A percentile compares a stretch with the other conserved stretches of the same genome.
These are phyloP conservation scores for Arctocebus calabarensis DNA, from an alignment of 2,797 vertebrate genomes.

Conservation along the genomic window DNA sequence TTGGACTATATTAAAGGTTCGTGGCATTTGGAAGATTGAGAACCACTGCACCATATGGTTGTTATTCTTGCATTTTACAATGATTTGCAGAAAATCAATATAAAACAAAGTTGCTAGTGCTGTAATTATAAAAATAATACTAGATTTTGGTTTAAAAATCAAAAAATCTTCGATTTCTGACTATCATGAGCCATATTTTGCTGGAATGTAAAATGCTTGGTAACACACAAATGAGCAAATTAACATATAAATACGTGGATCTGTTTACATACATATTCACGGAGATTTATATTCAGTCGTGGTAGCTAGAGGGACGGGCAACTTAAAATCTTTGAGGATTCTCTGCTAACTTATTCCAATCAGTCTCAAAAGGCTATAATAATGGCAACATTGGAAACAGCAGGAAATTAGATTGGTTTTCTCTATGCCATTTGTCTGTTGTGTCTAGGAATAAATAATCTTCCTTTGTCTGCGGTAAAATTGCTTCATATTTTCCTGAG, in stretches of 20 bases:
- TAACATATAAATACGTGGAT: not conserved
- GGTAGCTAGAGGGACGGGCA: not conserved
- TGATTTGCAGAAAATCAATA: constrained; percentile 35
- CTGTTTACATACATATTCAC: not conserved
- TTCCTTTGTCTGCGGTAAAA: constrained; percentile 55
- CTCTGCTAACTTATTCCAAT: constrained; percentile 21
- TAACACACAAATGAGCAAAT: not conserved
- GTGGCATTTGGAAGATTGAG: too few relatives aligned
- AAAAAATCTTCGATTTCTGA: constrained; percentile 7
- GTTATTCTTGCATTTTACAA: constrained; percentile 32
- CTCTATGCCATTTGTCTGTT: constrained; percentile 63
- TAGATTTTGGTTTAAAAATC: constrained; percentile 36
- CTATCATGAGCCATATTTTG: constrained; percentile 19
- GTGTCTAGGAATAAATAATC: constrained; percentile 59
- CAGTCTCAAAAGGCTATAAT: not conserved
- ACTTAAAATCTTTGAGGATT: constrained; percentile 34
- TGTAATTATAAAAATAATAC: constrained; percentile 37
- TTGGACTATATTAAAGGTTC: too few relatives aligned
- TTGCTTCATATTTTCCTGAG: constrained; percentile 52
- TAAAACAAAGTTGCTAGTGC: constrained; percentile 20
- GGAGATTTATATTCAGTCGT: not conserved
- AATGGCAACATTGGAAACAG: constrained; percentile 47
- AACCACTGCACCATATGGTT: not conserved
- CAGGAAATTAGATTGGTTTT: constrained; percentile 45
- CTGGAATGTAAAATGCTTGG: constrained; percentile 12